Evolutionary conservation across 2,797 vertebrate species (phyloP), one percentile per base, ranked within the genome.

Genomic region (Anguilla megastoma): DNA sequence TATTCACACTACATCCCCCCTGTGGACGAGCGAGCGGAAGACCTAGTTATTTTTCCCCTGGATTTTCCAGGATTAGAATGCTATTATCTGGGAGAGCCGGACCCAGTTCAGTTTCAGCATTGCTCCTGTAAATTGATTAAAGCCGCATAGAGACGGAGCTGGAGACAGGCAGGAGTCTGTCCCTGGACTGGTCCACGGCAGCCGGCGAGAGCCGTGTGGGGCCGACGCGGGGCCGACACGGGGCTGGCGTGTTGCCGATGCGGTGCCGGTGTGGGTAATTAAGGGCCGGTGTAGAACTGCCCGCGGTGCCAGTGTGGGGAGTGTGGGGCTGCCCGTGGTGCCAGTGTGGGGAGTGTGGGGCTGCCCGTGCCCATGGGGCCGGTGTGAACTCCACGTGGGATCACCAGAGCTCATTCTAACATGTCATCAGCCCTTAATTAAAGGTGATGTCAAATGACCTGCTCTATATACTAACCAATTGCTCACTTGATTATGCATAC

Each of bases 391-490:
- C 14, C 14, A 16, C 16, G 16, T 58, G 56, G 56, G 56, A 58
- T 58, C 56, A 58, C 16, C 56, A 58, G 56, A 58, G 30, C 48
- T 86, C 30, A 18, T 41, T 56, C 86, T 36, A 27, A 56, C 69
- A 76, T 18, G 71, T 79, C 33, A n/a, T 48, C 80, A 84, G 48
- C 86, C 63, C 79, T 45, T 87, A 79, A 87, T 79, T 86, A 56
- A 79, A 50, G 66, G 16, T 41, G 79, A 87, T 41, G 86, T 54
- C 14, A 27, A 80, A 87, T 33, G 21, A 48, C 54, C 30, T 86
- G 69, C 76, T 87, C 69, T 86, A 58, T 58, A 79, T 87, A 80
- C 60, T 79, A 45, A 58, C 18, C 24, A 56, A 41, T 86, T 56
- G 63, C 41, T 86, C 27, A 86, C 36, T 86, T 69, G 85, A n/a